phyloP scores from a whole-genome alignment of 1,140 invertebrate species.

The Bombus ignitus region DNA sequence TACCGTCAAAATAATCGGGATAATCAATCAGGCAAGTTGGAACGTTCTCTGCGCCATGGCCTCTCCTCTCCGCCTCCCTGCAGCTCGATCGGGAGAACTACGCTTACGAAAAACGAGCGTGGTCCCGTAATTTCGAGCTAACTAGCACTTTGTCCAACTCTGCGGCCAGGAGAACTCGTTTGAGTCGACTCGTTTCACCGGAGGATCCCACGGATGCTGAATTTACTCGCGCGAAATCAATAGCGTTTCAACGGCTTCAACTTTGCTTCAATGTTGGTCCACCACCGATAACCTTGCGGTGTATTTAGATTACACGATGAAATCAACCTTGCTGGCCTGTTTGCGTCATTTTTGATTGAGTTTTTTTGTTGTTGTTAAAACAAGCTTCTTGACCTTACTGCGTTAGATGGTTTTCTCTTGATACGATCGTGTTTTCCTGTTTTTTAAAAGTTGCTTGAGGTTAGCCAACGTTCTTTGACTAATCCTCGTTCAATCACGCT shows the following conservation, averaged over 20 bases:
- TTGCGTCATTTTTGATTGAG: no score
- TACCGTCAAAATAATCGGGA: neutral
- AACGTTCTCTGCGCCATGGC: neutral
- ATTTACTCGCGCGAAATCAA: neutral
- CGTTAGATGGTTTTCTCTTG: no score
- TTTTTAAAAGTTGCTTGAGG: no score
- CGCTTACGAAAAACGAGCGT: slow-evolving; percentile 5
- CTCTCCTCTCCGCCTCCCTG: no score
- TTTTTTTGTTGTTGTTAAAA: no score
- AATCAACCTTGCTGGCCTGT: no score
- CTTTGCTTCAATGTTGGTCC: neutral
- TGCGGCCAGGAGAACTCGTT: neutral
- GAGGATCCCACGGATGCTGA: neutral
- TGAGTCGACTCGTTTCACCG: neutral
- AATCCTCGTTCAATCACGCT: no score
- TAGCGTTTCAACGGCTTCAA: neutral
- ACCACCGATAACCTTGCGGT: no score
- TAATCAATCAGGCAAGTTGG: neutral
- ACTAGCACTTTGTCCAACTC: slow-evolving; percentile 15
- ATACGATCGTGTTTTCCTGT: no score
- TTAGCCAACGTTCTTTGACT: no score
- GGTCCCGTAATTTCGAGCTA: slow-evolving; percentile 20
- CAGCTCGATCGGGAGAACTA: neutral
- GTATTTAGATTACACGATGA: no score
- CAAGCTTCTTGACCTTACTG: no score